phyloP scores from a whole-genome alignment of 2,888 invertebrate species.

The Torymus aiolomorphi region DNA sequence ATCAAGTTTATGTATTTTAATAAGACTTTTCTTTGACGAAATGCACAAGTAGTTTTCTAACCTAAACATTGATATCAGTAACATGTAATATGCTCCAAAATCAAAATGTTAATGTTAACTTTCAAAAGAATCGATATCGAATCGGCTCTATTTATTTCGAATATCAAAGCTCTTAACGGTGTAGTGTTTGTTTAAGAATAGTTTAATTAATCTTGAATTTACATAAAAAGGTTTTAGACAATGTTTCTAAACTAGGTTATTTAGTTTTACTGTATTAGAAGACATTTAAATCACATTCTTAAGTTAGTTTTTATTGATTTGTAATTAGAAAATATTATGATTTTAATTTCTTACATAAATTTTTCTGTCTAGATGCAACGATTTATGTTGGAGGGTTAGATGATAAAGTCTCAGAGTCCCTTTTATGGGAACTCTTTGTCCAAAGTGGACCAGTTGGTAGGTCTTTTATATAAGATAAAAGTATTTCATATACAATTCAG shows the following conservation, averaged over 20 bases:
- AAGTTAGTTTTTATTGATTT: neutral
- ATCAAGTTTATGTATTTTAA: neutral
- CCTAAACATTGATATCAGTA: constrained; percentile 3
- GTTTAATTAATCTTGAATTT: neutral
- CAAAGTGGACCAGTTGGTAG: constrained; percentile 98
- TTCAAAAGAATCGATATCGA: too few species aligned
- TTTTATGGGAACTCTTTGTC: constrained; percentile 99
- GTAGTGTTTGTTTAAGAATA: constrained; percentile 6
- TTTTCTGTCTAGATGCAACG: constrained; percentile 89
- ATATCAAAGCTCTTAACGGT: neutral
- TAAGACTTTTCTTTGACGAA: neutral
- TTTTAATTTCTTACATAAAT: constrained; percentile 2
- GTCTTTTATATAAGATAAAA: constrained; percentile 64
- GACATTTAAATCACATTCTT: too few species aligned
- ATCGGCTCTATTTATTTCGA: neutral
- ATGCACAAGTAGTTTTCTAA: constrained; percentile 5
- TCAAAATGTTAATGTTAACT: too few species aligned
- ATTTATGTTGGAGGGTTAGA: constrained; percentile 99
- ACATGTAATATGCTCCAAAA: too few species aligned
- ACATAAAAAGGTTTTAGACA: too few species aligned
- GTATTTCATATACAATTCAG: neutral
- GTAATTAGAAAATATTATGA: neutral
- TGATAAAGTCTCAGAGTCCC: constrained; percentile 97
- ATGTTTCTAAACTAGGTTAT: constrained; percentile 4
- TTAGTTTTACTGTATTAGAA: neutral